Evolutionary conservation across 2,113 vertebrate genomes (phyloP).

Genomic region (Sisor rabdophorus): DNA sequence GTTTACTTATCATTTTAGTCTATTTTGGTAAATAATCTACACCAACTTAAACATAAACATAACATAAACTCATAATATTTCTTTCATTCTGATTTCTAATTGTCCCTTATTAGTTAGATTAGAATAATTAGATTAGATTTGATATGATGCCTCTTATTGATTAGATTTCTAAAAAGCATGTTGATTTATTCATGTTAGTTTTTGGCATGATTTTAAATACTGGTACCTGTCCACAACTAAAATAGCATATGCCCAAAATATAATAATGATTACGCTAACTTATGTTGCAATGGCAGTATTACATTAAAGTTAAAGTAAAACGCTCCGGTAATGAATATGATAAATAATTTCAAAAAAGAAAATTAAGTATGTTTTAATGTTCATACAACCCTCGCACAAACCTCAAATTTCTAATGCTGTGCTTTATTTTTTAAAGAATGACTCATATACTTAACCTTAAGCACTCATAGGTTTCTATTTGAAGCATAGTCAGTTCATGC

Average conservation of each 20-base stretch:
- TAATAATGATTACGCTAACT: not conserved
- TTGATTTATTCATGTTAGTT: not conserved
- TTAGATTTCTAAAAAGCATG: not conserved
- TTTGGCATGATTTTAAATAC: not conserved
- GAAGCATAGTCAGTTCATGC: conserved; percentile 8
- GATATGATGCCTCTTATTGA: not conserved
- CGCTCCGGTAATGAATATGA: not conserved
- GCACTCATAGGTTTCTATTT: conserved; percentile 22
- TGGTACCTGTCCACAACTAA: not conserved
- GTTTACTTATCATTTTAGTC: not conserved
- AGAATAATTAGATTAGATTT: no score
- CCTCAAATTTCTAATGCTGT: not conserved
- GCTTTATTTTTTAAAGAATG: conserved; percentile 18
- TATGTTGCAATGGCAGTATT: not conserved
- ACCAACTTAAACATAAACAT: not conserved
- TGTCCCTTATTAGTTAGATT: not conserved
- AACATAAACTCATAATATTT: not conserved
- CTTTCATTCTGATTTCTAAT: not conserved
- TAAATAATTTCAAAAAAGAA: not conserved
- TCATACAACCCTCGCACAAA: not conserved
- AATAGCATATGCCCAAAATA: not conserved
- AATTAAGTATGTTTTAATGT: not conserved
- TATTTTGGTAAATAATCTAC: no score
- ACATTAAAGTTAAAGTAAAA: not conserved
- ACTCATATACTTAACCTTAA: conserved; percentile 31